Base-by-base conservation (phyloP, 2,797 vertebrate species). In the Gymnopithys bicolor region DNA sequence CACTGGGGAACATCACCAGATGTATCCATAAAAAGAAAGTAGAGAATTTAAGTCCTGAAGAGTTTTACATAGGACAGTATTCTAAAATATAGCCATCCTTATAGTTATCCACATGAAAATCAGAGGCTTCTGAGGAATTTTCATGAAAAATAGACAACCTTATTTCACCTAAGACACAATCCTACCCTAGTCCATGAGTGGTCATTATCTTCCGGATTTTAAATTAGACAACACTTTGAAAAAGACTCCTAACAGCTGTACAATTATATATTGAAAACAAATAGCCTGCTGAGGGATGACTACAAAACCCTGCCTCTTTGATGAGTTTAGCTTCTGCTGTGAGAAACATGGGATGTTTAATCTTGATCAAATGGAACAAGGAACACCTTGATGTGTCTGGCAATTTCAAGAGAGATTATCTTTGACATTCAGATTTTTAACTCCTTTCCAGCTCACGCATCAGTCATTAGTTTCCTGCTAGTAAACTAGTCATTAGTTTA, bases 321-420 rank as follows among this genome's bases (percentile, higher is more conserved):
- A 84, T 75, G 49, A 84, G 33, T 82, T 90, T 79, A 64, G 16
- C 45, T 70, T 94, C 84, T 93, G 48, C 78, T 91, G 71, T 58
- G 80, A 89, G 86, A 85, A 78, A 73, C 55, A 48, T 19, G 7
- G 45, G 45, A 69, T 79, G 19, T 64, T 90, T 81, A 90, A 67
- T 78, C 80, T 68, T 45, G 58, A 78, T 67, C 39, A 63, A 87
- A 84, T 33, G 59, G 67, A 53, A 86, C 63, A 74, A 71, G 62
- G 52, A 79, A 74, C 74, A 87, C 30, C 27, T 45, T 80, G 45
- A 53, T 78, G 35, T 77, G 39, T 30, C 39, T 51, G 48, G 17
- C 28, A 74, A 77, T 91, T 92, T 87, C 78, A 69, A 55, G 70
- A 75, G 48, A 71, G 60, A 78, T 92, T 83, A 75, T 70, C 43